These are phyloP conservation scores for Epinotia nisella DNA, from an alignment of 2,888 invertebrate genomes.

Conservation along the genomic window DNA sequence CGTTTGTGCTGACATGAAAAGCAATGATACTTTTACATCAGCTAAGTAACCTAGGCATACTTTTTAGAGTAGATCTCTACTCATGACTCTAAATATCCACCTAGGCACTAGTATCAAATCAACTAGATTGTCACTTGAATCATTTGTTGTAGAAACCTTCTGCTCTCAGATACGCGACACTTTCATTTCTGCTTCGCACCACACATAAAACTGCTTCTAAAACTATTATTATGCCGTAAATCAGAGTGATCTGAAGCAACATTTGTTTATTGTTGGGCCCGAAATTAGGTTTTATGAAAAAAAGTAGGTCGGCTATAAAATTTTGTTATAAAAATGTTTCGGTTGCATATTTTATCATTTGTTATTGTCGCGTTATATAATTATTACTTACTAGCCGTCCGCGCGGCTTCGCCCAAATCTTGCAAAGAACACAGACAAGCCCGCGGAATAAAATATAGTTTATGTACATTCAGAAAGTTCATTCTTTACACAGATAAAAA, in stretches of 20 bases:
- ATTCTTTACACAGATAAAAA: too few species aligned
- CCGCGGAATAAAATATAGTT: too few species aligned
- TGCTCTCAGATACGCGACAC: conserved; percentile 5
- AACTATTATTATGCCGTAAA: conserved; percentile 33
- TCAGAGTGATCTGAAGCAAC: conserved; percentile 38
- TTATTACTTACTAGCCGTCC: too few species aligned
- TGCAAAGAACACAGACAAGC: too few species aligned
- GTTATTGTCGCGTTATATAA: not conserved
- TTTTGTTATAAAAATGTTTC: not conserved
- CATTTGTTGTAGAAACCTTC: not conserved
- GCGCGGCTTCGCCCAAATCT: too few species aligned
- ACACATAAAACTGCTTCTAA: conserved; percentile 38
- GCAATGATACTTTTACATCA: not conserved
- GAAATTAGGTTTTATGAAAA: conserved; percentile 24
- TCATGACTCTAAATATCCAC: too few species aligned
- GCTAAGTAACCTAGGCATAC: not conserved
- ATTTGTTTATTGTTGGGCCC: conserved; percentile 31
- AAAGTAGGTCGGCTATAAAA: conserved; percentile 19
- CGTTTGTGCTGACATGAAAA: not conserved
- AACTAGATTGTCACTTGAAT: too few species aligned
- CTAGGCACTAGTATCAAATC: too few species aligned
- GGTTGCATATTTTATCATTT: not conserved
- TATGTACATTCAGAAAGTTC: too few species aligned
- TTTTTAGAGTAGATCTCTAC: too few species aligned
- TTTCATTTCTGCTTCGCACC: conserved; percentile 27